Base-by-base conservation (phyloP, 2,888 invertebrate species). In the Drosophila emarginata region DNA sequence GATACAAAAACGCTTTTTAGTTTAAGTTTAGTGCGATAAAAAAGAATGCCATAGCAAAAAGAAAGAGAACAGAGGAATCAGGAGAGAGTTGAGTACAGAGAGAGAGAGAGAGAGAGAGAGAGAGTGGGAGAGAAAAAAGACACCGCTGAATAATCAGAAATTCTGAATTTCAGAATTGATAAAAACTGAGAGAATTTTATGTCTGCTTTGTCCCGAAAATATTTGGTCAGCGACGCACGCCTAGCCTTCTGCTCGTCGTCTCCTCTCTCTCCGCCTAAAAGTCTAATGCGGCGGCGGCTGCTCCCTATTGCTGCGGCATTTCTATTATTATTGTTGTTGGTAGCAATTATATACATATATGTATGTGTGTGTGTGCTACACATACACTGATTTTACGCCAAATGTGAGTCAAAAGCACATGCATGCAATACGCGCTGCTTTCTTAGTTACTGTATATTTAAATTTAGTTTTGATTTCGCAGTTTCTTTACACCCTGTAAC, bases 331-430 rank as follows among this genome's bases (percentile, higher is more conserved):
- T 26, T 28, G 21, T 54, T 54, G 28, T n/a, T 67, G 36, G 23
- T 52, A 45, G 4, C 26, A 26, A 26, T 26, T 60, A 23, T 5
- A 4, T 9, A 9, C 57, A 23, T 5, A 4, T 9, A 9, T 9
- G 32, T 9, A 1, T 2, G 11, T 32, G 32, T 32, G 11, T 32
- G 9, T 9, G 32, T 32, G 32, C 32, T 32, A 32, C 32, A 32
- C 32, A 32, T 69, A n/a, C 7, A 12, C 12, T 74, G 11, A 77
- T 71, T 78, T 78, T 70, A 65, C 77, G 79, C 76, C 79, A 78
- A 78, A 70, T 78, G 78, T 77, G 65, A 78, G 79, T 67, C 62
- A 53, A 67, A 67, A 76, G 61, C 70, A 79, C 66, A 79, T 73
- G 77, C 79, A 77, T 60, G 66, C 72, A 68, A 67, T 45, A 64